phyloP scores from a whole-genome alignment of 2,797 vertebrate species.

The Tarsius wallacei region DNA sequence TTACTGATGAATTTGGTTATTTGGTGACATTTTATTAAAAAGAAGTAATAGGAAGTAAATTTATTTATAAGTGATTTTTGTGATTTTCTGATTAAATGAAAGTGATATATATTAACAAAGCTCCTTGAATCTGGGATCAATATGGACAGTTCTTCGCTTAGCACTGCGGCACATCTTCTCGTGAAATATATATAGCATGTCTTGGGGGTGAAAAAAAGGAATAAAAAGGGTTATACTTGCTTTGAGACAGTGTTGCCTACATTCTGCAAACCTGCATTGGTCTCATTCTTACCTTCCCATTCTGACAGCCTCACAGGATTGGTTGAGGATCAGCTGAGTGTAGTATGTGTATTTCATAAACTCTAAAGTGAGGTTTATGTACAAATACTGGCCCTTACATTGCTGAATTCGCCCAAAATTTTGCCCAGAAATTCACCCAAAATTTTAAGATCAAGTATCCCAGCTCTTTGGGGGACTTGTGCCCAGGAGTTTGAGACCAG shows the following conservation, averaged over 20 bases:
- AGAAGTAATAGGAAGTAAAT: neutral
- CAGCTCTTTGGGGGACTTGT: too few species aligned
- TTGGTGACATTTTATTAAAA: neutral
- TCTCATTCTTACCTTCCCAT: neutral
- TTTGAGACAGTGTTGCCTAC: neutral
- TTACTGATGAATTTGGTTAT: neutral
- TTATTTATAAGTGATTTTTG: neutral
- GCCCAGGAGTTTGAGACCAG: too few species aligned
- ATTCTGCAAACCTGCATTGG: accelerated
- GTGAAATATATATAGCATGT: neutral
- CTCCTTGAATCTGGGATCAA: neutral
- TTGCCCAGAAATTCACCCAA: neutral
- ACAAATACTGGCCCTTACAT: too few species aligned
- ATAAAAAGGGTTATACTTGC: neutral
- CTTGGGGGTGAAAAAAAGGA: neutral
- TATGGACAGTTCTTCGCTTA: neutral
- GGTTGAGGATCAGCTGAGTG: neutral
- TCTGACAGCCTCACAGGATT: neutral
- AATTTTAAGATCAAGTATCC: neutral
- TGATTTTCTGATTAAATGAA: slow-evolving; percentile 3
- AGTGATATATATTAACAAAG: neutral
- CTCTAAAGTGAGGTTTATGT: neutral
- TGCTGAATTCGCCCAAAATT: neutral
- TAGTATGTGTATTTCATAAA: neutral
- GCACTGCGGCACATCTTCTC: accelerated